Evolutionary conservation across 2,888 invertebrate genomes (phyloP).

Genomic region (Tipula helvola): DNA sequence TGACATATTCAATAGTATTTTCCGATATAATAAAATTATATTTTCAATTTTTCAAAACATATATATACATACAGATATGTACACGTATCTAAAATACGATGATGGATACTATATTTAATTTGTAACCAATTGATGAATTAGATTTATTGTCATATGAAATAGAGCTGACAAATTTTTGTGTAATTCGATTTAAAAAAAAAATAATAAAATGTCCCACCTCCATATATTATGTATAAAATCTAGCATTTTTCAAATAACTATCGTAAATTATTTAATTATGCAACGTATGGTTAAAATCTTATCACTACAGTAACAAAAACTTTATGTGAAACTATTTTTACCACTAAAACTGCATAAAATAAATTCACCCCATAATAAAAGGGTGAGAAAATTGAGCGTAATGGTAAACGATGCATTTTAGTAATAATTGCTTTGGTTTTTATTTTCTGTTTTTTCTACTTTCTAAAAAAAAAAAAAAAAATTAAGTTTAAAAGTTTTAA

Average conservation of each 20-base stretch:
- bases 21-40: neutral
- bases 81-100: neutral
- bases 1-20: neutral
- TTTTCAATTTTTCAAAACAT: neutral
- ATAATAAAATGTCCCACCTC: neutral
- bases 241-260: neutral
- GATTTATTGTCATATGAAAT: neutral
- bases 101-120: neutral
- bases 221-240: neutral
- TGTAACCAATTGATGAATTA: neutral
- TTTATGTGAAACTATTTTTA: neutral
- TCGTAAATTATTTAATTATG: neutral
- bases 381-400: neutral
- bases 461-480: neutral
- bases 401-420: neutral
- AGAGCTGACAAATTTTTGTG: neutral
- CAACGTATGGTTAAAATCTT: neutral
- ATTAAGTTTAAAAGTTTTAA: neutral
- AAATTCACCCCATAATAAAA: neutral
- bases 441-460: neutral
- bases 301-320: neutral
- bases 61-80: neutral
- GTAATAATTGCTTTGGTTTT: neutral
- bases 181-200: neutral
- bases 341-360: neutral